Evolutionary conservation across 1,140 invertebrate species (phyloP), one percentile per base, ranked within the genome.

Genomic region (Leptinotarsa lineolata): DNA sequence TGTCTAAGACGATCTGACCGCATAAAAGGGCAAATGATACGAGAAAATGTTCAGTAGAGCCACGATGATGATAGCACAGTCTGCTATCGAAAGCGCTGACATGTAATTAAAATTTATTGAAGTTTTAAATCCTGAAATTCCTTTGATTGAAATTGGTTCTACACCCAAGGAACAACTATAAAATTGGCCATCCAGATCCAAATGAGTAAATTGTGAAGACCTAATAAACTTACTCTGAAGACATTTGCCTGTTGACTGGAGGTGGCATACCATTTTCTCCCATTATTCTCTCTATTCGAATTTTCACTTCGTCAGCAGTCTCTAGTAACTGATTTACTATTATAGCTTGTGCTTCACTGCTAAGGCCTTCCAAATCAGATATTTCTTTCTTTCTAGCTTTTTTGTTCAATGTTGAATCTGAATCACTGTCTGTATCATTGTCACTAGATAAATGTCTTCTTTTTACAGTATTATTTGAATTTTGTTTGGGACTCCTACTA

Each of bases 281-380:
- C 30, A 66, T 44, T 30, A 66, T 30, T 44, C 24, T 66, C 22
- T 66, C n/a, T 66, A 66, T 66, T 16, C 24, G 22, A 6, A 8
- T 39, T n/a, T 44, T 66, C 24, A 66, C 30, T 3, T 69, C 54
- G 58, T 69, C 46, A 22, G 48, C 48, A 24, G 46, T 69, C 22
- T 58, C 22, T 22, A 69, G n/a, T 30, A 69, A 24, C 8, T 69
- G 13, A 59, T 59, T 59, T 3, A 58, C 48, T 22, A 59, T 20
- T 18, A 21, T 13, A 54, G 46, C 68, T 59, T 59, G 46, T n/a
- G 45, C 48, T 24, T 69, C 68, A 22, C 20, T 18, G 21, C 15
- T 54, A 8, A 69, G 21, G 6, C n/a, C 46, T 4, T 69, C 54
- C 5, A 69, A 59, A 13, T 44, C 30, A 18, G 39, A 39, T 3